Evolutionary conservation across 2,113 vertebrate genomes (phyloP), one percentile per base, ranked within the genome.

Genomic region (Pelobates fuscus): DNA sequence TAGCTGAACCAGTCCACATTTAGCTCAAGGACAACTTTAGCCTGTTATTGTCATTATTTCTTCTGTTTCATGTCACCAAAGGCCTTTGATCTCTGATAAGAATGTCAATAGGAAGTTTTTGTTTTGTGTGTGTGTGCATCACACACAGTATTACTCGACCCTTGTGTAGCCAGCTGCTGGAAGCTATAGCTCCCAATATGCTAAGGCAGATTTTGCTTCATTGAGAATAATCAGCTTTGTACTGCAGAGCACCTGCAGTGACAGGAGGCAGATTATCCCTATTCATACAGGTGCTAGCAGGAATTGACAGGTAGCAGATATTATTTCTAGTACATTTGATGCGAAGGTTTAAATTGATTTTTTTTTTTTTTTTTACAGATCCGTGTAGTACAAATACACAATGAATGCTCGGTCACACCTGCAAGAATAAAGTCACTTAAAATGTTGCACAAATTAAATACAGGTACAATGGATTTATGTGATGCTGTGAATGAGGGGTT

Each of bases 281-380:
- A 87, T 84, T 66, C 70, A 59, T 88, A 88, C 91, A 92, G 91
- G 90, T 92, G 91, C 89, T 84, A 81, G 60, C 84, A 84, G 82
- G 84, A 81, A 88, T 87, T 89, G 88, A 90, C 90, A 91, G 89
- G 86, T 86, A 83, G 81, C 58, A 58, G 82, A 83, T 90, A 32
- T 90, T 88, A 85, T 89, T 91, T 90, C 83, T 88, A 87, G 83
- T 85, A 86, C 89, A 90, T 90, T 86, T 90, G 81, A 80, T 63
- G 18, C 64, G 7, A 81, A 83, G 88, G 88, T 87, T 87, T 85
- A 88, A 89, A 89, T 88, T 76, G 84, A 32, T 66, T 85, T 89
- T 37, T 37, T 37, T 37, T 37, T 37, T 37, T 6, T 37, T 37
- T 37, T 84, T 88, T 87, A 87, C 84, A 87, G 84, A 89, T 78